phyloP scores from a whole-genome alignment of 2,888 invertebrate genomes.

The Myopa testacea region DNA sequence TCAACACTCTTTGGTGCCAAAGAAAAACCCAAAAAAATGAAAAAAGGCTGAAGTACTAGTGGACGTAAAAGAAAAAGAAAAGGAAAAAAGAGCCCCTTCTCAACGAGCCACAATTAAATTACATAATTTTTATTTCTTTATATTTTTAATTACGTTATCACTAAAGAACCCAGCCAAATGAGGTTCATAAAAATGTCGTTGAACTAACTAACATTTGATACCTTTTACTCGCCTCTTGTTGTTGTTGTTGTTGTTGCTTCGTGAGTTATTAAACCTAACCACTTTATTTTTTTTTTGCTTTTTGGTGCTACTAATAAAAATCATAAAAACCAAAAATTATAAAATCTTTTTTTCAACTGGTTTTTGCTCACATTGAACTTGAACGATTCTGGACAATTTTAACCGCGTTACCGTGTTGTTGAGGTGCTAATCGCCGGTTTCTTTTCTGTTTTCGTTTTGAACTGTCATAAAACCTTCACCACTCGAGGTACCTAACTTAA shows the following conservation, averaged over 20 bases:
- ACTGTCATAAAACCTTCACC: too few relatives aligned
- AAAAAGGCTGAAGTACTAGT: too few relatives aligned
- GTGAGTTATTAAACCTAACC: not conserved
- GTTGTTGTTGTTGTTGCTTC: not conserved
- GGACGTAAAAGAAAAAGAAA: not conserved
- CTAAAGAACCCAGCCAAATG: conserved; percentile 4
- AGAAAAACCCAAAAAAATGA: too few relatives aligned
- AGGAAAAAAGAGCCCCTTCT: not conserved
- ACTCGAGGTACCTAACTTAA: too few relatives aligned
- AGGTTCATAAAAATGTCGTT: conserved; percentile 31
- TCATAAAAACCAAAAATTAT: conserved; percentile 1
- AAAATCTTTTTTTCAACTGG: conserved; percentile 12
- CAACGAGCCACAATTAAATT: conserved; percentile 10
- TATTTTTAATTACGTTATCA: conserved; percentile 32
- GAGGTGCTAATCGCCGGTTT: not conserved
- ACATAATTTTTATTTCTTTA: conserved; percentile 11
- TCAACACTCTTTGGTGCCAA: too few relatives aligned
- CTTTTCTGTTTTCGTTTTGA: not conserved
- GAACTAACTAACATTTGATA: conserved; percentile 27
- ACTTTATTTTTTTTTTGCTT: not conserved
- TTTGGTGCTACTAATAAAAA: conserved; percentile 1
- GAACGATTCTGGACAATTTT: not conserved
- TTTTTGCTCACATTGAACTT: conserved; percentile 33
- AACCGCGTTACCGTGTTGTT: not conserved
- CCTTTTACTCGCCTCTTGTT: not conserved